Conservation (phyloP, 2,113 vertebrate genomes). For the Barbus barbus region DNA sequence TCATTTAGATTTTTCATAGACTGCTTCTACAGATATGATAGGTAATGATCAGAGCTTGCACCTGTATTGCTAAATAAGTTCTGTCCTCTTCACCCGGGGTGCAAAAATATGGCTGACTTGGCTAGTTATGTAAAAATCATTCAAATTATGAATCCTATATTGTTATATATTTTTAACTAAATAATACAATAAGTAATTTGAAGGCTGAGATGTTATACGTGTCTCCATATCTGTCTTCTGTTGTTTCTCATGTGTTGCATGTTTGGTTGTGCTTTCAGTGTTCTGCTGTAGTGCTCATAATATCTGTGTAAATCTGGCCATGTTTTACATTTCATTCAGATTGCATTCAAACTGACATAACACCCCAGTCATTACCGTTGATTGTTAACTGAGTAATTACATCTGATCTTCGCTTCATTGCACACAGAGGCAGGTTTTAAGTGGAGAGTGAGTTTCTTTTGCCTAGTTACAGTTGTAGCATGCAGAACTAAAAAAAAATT, state of each 20-base stretch:
- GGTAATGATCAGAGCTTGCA: constrained; percentile 10
- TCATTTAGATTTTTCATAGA: neutral
- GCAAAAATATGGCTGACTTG: neutral
- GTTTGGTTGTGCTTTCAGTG: constrained; percentile 23
- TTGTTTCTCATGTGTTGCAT: constrained; percentile 42
- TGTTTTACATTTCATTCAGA: constrained; percentile 30
- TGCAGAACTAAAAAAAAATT: neutral
- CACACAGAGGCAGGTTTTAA: neutral
- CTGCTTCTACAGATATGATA: neutral
- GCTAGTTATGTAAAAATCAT: neutral
- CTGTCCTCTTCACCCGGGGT: neutral
- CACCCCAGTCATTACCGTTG: constrained; percentile 6
- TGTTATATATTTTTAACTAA: neutral
- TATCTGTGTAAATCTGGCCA: neutral
- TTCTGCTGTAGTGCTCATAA: neutral
- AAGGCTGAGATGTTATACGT: constrained; percentile 35
- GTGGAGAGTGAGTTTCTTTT: neutral
- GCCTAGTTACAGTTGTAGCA: neutral
- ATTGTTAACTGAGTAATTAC: neutral
- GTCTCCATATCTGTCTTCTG: neutral
- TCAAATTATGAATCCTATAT: neutral
- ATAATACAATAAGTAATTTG: constrained; percentile 18
- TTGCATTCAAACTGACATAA: neutral
- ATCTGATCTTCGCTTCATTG: neutral
- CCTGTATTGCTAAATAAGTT: constrained; percentile 1